phyloP scores from a whole-genome alignment of 2,113 vertebrate genomes.

The Aplodontia rufa region DNA sequence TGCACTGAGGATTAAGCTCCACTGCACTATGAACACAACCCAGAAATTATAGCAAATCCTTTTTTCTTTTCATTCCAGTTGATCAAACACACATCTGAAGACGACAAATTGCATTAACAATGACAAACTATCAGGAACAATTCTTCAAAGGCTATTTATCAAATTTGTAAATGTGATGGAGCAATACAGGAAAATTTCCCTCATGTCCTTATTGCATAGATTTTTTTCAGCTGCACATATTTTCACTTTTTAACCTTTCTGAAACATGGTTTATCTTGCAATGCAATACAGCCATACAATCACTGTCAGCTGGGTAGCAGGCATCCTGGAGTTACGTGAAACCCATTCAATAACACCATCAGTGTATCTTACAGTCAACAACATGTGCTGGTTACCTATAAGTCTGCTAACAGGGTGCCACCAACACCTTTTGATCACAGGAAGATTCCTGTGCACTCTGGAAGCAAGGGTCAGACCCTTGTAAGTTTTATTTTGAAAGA shows the following conservation, averaged over 20 bases:
- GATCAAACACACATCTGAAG: conserved; percentile 54
- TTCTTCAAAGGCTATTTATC: conserved; percentile 69
- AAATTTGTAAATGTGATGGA: conserved; percentile 49
- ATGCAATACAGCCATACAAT: background rate
- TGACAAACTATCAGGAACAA: conserved; percentile 56
- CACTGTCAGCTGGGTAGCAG: background rate
- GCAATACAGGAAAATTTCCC: conserved; percentile 22
- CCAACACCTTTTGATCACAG: background rate
- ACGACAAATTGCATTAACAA: conserved; percentile 55
- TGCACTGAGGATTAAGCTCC: background rate
- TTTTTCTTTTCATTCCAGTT: conserved; percentile 46
- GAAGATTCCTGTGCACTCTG: background rate
- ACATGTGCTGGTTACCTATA: background rate
- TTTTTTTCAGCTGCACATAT: background rate
- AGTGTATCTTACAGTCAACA: background rate
- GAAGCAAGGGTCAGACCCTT: background rate
- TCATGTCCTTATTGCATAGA: conserved; percentile 7
- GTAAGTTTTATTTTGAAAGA: conserved; percentile 43
- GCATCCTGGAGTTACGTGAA: background rate
- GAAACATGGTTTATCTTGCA: conserved; percentile 29
- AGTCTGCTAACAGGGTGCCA: background rate
- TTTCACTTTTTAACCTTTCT: conserved; percentile 47
- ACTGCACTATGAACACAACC: background rate
- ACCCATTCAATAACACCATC: background rate
- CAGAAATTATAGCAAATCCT: background rate